These are phyloP conservation scores for Leptopilina syphax DNA, from an alignment of 2,888 invertebrate species.

Conservation along the genomic window DNA sequence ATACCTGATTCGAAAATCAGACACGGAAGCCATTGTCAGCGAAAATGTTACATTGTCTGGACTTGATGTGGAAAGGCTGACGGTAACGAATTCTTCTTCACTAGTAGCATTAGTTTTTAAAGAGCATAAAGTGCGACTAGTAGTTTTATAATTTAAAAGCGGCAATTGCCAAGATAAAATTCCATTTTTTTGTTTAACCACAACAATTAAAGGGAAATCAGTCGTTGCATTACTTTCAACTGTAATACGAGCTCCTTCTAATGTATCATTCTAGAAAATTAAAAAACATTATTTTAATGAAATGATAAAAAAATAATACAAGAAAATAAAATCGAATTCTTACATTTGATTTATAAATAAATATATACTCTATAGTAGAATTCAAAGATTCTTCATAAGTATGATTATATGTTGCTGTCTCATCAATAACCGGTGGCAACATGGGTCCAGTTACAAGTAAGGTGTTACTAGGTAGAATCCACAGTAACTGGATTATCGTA, in stretches of 20 bases:
- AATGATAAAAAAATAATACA: no score
- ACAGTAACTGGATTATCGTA: no score
- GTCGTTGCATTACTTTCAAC: slow-evolving; percentile 77
- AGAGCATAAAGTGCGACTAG: slow-evolving; percentile 81
- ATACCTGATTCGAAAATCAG: slow-evolving; percentile 80
- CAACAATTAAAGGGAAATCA: slow-evolving; percentile 84
- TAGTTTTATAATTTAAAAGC: slow-evolving; percentile 62
- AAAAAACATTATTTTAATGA: no score
- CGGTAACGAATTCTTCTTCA: slow-evolving; percentile 78
- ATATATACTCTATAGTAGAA: slow-evolving; percentile 70
- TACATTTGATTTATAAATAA: slow-evolving; percentile 68
- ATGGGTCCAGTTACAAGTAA: background rate
- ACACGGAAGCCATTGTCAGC: slow-evolving; percentile 80
- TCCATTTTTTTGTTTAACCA: slow-evolving; percentile 85
- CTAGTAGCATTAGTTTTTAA: slow-evolving; percentile 77
- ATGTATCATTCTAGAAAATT: slow-evolving; percentile 47
- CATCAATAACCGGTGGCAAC: slow-evolving; percentile 66
- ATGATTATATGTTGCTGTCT: slow-evolving; percentile 63
- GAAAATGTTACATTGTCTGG: slow-evolving; percentile 79
- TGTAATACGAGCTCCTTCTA: slow-evolving; percentile 67
- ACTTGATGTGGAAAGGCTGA: slow-evolving; percentile 85
- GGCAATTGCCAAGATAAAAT: slow-evolving; percentile 90
- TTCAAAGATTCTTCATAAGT: slow-evolving; percentile 63
- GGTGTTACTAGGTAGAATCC: no score
- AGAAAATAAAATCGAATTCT: slow-evolving; percentile 51